These are phyloP conservation scores for Euplexia lucipara DNA, from an alignment of 2,888 invertebrate species.

Conservation along the genomic window DNA sequence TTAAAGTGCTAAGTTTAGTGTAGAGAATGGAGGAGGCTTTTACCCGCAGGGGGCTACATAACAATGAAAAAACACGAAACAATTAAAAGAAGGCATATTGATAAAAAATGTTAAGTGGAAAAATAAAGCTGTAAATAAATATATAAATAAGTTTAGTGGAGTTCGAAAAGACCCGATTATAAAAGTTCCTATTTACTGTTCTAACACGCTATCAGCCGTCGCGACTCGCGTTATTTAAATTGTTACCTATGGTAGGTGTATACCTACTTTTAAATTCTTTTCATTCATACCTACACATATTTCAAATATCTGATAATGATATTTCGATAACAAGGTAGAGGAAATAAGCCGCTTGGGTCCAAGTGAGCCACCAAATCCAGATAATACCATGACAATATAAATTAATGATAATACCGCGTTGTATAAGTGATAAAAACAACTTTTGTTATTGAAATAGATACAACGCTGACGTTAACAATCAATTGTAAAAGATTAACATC, in stretches of 20 bases:
- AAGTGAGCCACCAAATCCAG: constrained; percentile 18
- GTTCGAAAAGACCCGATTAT: background rate
- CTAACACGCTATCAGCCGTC: background rate
- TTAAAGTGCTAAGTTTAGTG: too few relatives aligned
- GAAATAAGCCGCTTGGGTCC: constrained; percentile 36
- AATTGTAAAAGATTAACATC: constrained; percentile 8
- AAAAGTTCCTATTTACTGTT: background rate
- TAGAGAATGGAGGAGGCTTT: too few relatives aligned
- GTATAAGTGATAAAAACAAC: constrained; percentile 7
- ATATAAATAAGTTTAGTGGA: too few relatives aligned
- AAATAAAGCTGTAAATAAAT: too few relatives aligned
- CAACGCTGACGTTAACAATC: background rate
- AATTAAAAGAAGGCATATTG: too few relatives aligned
- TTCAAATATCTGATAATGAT: constrained; percentile 22
- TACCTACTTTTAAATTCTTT: constrained; percentile 21
- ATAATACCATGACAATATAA: constrained; percentile 17
- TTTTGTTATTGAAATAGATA: constrained; percentile 39
- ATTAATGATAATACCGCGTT: constrained; percentile 11
- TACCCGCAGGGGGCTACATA: too few relatives aligned
- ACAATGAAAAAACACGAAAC: too few relatives aligned
- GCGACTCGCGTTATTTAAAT: background rate
- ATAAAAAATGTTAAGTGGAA: too few relatives aligned
- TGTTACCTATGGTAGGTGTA: background rate
- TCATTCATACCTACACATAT: constrained; percentile 11
- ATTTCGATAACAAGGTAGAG: constrained; percentile 26